phyloP scores from a whole-genome alignment of 1,140 invertebrate species.

The Sarcophaga peregrina region DNA sequence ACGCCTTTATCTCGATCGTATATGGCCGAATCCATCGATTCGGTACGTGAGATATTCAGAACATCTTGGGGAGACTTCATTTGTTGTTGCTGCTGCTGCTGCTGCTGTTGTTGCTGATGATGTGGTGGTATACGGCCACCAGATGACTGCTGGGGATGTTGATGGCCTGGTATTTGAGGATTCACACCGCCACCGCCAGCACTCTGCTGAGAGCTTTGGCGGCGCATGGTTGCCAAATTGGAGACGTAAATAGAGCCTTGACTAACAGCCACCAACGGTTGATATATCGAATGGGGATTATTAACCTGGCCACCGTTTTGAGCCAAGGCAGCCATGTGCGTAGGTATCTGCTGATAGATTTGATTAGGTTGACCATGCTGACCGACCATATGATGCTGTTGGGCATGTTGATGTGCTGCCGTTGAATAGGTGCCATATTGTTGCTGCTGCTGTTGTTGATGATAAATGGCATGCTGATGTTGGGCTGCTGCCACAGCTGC shows the following conservation, averaged over 20 bases:
- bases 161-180: slow-evolving; percentile 47
- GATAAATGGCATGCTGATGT: slow-evolving; percentile 63
- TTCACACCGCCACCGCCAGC: slow-evolving; percentile 53
- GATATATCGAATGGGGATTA: slow-evolving; percentile 65
- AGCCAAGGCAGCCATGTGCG: slow-evolving; percentile 57
- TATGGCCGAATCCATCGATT: slow-evolving; percentile 57
- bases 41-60: slow-evolving; percentile 54
- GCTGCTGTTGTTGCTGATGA: slow-evolving; percentile 53
- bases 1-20: slow-evolving; percentile 66
- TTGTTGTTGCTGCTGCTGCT: slow-evolving; percentile 55
- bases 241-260: slow-evolving; percentile 64
- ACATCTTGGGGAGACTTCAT: slow-evolving; percentile 55
- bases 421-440: slow-evolving; percentile 62
- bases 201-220: slow-evolving; percentile 61
- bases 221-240: slow-evolving; percentile 63
- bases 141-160: slow-evolving; percentile 48
- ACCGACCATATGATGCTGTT: slow-evolving; percentile 55
- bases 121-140: slow-evolving; percentile 46
- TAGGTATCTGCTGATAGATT: slow-evolving; percentile 65
- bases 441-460: slow-evolving; percentile 64
- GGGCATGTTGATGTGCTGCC: slow-evolving; percentile 56
- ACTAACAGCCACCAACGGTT: slow-evolving; percentile 62
- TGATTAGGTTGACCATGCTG: slow-evolving; percentile 56
- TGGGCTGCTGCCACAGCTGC: slow-evolving; percentile 52
- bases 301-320: slow-evolving; percentile 50